Base-by-base conservation (phyloP, 2,888 invertebrate species). In the Sphecodes monilicornis region DNA sequence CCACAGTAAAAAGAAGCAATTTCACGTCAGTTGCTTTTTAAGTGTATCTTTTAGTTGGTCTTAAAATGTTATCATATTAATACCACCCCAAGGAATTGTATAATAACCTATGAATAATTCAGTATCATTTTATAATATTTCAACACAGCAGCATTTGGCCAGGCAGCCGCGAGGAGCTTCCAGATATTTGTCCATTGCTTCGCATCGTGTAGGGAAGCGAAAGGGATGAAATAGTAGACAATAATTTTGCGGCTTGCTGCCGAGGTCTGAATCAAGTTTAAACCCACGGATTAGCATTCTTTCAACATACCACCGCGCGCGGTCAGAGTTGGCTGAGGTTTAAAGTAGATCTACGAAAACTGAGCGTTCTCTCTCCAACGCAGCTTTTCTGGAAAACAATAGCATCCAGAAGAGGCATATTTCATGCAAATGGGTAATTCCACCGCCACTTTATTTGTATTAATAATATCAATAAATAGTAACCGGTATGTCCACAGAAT, bases 231-330 rank as follows among this genome's bases (percentile, higher is more conserved):
- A 82, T 74, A 29, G 71, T 29, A 70, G 80, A 80, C 69, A 78
- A 85, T 80, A 82, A 89, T 82, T 83, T 82, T 41, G n/a, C 57
- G 32, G 64, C 57, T 57, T 60, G 46, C 43, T 71, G 73, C 41
- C 54, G 82, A 18, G 69, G 69, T 68, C 76, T 73, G 71, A 76
- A 82, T 74, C 79, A 74, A 78, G 73, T 85, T 86, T 80, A 81
- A 87, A 78, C 73, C 76, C 68, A n/a, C 11, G 79, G 77, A 87
- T 89, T 82, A 87, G 68, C 73, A 71, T 82, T 87, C 89, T 82
- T 89, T 89, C 84, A 60, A 60, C 50, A 46, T 46, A 50, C 46
- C 77, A 41, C 11, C 46, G 26, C 54, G 76, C 16, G 73, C 18
- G 80, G 76, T 76, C 73, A 43, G 66, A 86, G 82, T 76, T 85